Base-by-base conservation (phyloP, 2,888 invertebrate species). In the Caenorhabditis becei region DNA sequence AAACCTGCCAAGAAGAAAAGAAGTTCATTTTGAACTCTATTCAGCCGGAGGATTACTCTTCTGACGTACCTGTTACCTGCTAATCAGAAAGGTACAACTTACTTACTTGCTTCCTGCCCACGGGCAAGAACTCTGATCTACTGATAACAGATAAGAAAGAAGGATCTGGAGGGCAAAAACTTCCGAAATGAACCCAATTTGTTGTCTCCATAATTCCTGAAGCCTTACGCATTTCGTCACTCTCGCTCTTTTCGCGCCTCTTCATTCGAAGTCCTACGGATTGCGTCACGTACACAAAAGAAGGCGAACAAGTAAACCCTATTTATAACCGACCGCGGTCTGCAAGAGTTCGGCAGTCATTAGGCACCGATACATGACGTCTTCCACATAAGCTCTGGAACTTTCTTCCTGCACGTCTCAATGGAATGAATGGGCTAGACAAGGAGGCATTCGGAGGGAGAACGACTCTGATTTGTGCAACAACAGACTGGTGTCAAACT, bases 21-120 rank as follows among this genome's bases (percentile, higher is more conserved):
- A 23, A 24, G 54, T 28, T 54, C 54, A 54, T 54, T 54, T 54
- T 54, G 54, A 3, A 54, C 24, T 26, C 54, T 28, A 54, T 54
- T 54, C 54, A 54, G 2, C 23, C 11, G 11, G 10, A 2, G 51
- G 51, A 51, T 54, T 26, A 54, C 54, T 20, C 14, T n/a, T 26
- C n/a, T 54, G 54, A 54, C 54, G 54, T 51, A 23, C 24, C 23
- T 51, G 7, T 51, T 51, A 10, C 47, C n/a, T n/a, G n/a, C n/a
- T n/a, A n/a, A n/a, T n/a, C 28, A 28, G n/a, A 54, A 10, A 23
- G 23, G 24, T 11, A 24, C 11, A 23, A 10, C 23, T 24, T 24
- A 51, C 51, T 51, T 51, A 11, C 24, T 4, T 4, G 5, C 32
- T 32, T 10, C 32, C 32, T 32, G 4, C 32, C 32, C 4, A 32